Conservation (phyloP, 2,797 vertebrate genomes). For the Gallinago stenura region DNA sequence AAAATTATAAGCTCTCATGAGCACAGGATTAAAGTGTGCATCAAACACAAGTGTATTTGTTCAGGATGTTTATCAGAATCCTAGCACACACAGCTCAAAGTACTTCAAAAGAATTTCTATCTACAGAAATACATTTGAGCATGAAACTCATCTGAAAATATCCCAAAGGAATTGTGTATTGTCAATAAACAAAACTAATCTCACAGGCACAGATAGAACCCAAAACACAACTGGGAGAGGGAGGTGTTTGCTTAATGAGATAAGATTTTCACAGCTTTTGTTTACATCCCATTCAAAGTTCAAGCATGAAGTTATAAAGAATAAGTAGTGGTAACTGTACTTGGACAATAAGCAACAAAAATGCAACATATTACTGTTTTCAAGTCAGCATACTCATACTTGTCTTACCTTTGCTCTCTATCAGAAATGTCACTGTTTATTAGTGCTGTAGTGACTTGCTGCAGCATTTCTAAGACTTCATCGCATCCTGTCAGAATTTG, state of each 20-base stretch:
- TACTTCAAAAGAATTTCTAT: not conserved
- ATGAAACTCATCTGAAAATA: not conserved
- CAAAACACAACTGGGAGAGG: not conserved
- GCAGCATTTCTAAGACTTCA: conserved; percentile 96
- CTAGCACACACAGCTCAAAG: not conserved
- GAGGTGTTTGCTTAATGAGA: not conserved
- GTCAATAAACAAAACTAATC: conserved; percentile 9
- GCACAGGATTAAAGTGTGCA: not conserved
- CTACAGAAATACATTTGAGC: not conserved
- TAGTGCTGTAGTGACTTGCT: conserved; percentile 96
- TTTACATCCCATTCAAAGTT: not conserved
- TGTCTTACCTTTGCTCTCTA: conserved; percentile 89
- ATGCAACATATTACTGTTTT: not conserved
- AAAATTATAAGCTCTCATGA: not conserved
- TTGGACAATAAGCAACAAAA: not conserved
- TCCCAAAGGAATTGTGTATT: not conserved
- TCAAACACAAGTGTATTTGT: not conserved
- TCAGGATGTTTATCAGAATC: not conserved
- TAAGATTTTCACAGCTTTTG: not conserved
- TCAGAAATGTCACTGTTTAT: conserved; percentile 94
- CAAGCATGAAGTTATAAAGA: not conserved
- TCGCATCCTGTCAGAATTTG: conserved; percentile 97
- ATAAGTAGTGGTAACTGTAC: not conserved
- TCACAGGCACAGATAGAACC: not conserved
- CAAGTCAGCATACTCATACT: not conserved